Base-by-base conservation (phyloP, 37 sponge, comb jelly and placozoan genomes). In the Cliona cf. orientalis region DNA sequence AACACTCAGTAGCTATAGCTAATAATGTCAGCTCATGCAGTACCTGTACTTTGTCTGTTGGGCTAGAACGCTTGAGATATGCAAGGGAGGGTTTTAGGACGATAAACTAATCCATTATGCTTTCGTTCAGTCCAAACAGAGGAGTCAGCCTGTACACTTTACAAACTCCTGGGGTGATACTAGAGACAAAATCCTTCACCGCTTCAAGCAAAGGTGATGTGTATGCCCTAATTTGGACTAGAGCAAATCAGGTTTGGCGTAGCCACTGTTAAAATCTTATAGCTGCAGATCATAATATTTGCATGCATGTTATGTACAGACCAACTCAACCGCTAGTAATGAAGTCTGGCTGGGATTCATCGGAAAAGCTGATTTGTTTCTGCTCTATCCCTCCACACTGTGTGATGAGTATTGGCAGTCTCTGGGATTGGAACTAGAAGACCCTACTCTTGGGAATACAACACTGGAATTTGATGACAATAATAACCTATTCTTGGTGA, bases 91-190 rank as follows among this genome's bases (percentile, higher is more conserved):
- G 63, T 23, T n/a, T 6, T n/a, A 61, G 28, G 23, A 6, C 26
- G 28, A 61, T 31, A 19, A 49, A 9, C 14, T 9, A 49, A 19
- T 49, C 53, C 14, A 49, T 49, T 49, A 9, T 49, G 14, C 14
- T 49, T 49, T 49, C 9, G 14, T 49, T 49, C 66, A 72, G 73
- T 34, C 73, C 73, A 53, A 42, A 43, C 56, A 72, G 56, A 49
- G 56, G 56, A 1, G 42, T 17, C 6, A 31, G n/a, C 2, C 53
- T 26, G 55, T 72, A 72, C 34, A 53, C 46, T 31, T 25, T 72
- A 49, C 73, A 32, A 44, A 29, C 56, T 29, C 25, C 73, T 36
- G 32, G n/a, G n/a, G n/a, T n/a, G n/a, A n/a, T n/a, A n/a, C n/a
- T n/a, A n/a, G n/a, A n/a, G n/a, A n/a, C n/a, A n/a, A n/a, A 41